Evolutionary conservation across 2,113 vertebrate genomes (phyloP).

Genomic region (Poeciliopsis occidentalis): DNA sequence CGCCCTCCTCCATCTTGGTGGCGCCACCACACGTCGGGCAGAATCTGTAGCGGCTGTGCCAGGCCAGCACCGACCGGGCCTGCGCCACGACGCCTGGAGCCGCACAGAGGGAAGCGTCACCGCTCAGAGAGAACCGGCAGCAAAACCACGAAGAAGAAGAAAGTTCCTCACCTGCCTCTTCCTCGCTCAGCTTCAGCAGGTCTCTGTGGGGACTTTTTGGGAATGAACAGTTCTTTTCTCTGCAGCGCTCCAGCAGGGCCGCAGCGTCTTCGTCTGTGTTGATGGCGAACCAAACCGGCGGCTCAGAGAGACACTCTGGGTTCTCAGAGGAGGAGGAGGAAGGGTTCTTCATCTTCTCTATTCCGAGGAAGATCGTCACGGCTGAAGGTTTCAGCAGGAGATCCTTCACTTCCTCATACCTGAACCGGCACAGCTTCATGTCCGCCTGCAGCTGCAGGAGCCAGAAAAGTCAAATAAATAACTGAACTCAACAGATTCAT

Average conservation of each 20-base stretch:
- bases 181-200: slow-evolving; percentile 85
- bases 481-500: neutral
- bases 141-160: no score
- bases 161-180: slow-evolving; percentile 88
- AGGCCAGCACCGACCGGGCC: slow-evolving; percentile 89
- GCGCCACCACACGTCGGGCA: slow-evolving; percentile 89
- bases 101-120: rapidly evolving
- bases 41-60: slow-evolving; percentile 89
- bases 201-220: slow-evolving; percentile 84
- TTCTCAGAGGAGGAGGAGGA: slow-evolving; percentile 34
- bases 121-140: rapidly evolving
- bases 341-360: slow-evolving; percentile 76
- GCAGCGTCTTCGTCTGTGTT: slow-evolving; percentile 75
- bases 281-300: slow-evolving; percentile 91
- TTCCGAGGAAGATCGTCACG: slow-evolving; percentile 88
- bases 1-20: slow-evolving; percentile 86
- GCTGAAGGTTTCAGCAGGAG: slow-evolving; percentile 75
- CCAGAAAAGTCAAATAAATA: neutral
- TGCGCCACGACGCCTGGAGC: slow-evolving; percentile 86
- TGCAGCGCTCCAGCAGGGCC: slow-evolving; percentile 77
- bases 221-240: slow-evolving; percentile 81
- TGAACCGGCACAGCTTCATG: slow-evolving; percentile 83
- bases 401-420: slow-evolving; percentile 73
- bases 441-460: slow-evolving; percentile 46
- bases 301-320: slow-evolving; percentile 41